Evolutionary conservation across 1,140 invertebrate species (phyloP).

Genomic region (Drosophila lini): DNA sequence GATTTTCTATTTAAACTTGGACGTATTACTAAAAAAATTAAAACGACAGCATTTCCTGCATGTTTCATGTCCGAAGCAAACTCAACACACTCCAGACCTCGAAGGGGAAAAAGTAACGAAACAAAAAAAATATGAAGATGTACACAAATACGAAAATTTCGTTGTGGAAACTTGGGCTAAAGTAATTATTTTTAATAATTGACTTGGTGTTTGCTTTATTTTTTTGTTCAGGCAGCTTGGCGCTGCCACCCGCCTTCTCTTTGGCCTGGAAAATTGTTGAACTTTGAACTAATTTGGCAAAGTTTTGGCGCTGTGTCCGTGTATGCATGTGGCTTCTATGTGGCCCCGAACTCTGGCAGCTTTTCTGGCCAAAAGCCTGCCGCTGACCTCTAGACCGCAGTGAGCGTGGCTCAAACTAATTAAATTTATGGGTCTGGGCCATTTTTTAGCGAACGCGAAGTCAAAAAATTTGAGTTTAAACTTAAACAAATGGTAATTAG

Average conservation of each 20-base stretch:
- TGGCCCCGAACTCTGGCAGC: conserved; percentile 65
- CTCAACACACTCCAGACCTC: conserved; percentile 16
- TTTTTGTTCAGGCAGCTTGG: conserved; percentile 19
- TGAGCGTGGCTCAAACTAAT: conserved; percentile 70
- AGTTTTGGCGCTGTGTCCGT: conserved; percentile 49
- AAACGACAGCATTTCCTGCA: neutral
- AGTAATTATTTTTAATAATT: conserved; percentile 83
- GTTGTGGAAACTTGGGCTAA: conserved; percentile 66
- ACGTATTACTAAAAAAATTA: conserved; percentile 3
- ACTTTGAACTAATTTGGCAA: conserved; percentile 82
- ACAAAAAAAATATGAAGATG: conserved; percentile 35
- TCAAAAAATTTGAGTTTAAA: conserved; percentile 42
- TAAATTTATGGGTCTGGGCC: conserved; percentile 70
- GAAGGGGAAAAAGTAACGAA: conserved; percentile 1
- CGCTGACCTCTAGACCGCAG: conserved; percentile 54
- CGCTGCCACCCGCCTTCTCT: conserved; percentile 9
- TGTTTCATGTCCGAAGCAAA: conserved; percentile 20
- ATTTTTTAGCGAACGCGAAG: conserved; percentile 24
- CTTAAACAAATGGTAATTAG: conserved; percentile 46
- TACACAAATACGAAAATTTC: conserved; percentile 51
- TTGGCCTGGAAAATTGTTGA: conserved; percentile 58
- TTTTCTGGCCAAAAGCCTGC: conserved; percentile 51
- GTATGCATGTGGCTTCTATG: conserved; percentile 41
- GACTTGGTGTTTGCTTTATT: conserved; percentile 57
- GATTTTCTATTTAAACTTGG: neutral